A percentile compares a stretch with the other conserved stretches of the same genome.
phyloP scores from a whole-genome alignment of 1,140 invertebrate genomes.

The Zaprionus ghesquierei region DNA sequence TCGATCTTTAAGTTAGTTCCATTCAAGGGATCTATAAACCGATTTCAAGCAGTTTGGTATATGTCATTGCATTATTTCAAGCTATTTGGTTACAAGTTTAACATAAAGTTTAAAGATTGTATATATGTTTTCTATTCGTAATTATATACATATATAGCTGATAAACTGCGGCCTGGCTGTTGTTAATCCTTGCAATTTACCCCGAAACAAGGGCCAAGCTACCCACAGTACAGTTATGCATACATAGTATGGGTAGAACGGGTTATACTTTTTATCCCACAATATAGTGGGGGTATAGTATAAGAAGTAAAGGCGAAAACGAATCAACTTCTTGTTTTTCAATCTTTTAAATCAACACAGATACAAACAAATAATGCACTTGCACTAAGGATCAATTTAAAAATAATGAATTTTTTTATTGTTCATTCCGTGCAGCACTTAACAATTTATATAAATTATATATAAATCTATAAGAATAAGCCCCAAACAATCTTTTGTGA shows the following conservation, averaged over 20 bases:
- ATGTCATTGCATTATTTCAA: background rate
- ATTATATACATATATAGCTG: slow-evolving; percentile 27
- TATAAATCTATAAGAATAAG: slow-evolving; percentile 33
- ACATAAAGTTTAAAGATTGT: slow-evolving; percentile 49
- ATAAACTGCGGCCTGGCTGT: slow-evolving; percentile 70
- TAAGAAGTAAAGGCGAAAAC: slow-evolving; percentile 3
- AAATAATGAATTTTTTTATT: slow-evolving; percentile 15
- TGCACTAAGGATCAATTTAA: slow-evolving; percentile 11
- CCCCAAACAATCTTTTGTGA: slow-evolving; percentile 71
- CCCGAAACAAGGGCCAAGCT: slow-evolving; percentile 22
- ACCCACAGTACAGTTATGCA: slow-evolving; percentile 45
- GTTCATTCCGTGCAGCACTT: slow-evolving; percentile 35
- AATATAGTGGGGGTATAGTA: slow-evolving; percentile 22
- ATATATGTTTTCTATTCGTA: slow-evolving; percentile 68
- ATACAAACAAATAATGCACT: slow-evolving; percentile 22
- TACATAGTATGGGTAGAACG: slow-evolving; percentile 65
- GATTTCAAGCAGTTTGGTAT: background rate
- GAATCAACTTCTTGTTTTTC: slow-evolving; percentile 53
- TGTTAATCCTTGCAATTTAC: slow-evolving; percentile 44
- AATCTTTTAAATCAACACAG: slow-evolving; percentile 27
- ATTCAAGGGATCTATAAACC: background rate
- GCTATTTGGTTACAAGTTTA: slow-evolving; percentile 35
- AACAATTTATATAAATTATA: slow-evolving; percentile 49
- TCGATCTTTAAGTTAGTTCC: background rate
- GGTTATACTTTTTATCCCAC: slow-evolving; percentile 22